Evolutionary conservation across 1,140 invertebrate genomes (phyloP), one percentile per base, ranked within the genome.

Genomic region (Antheraea mylitta): DNA sequence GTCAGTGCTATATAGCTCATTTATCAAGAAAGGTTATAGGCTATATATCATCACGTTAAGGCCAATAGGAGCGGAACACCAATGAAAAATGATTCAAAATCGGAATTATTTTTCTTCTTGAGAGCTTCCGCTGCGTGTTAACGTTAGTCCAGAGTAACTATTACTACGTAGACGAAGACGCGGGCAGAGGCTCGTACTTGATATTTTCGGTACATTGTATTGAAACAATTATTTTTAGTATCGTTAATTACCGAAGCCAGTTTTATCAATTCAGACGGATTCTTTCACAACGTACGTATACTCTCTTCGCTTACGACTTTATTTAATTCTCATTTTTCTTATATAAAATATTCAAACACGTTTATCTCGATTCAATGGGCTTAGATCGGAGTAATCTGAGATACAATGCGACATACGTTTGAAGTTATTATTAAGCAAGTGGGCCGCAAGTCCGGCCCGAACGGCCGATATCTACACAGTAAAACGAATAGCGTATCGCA

Each of bases 361-460:
- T 70, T 82, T 90, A 90, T 88, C 82, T 85, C 69, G 75, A 89
- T 90, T 87, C 82, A 88, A 88, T 87, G 76, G 80, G 72, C 77
- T 87, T 88, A 89, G 85, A 88, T 89, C 80, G 74, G 82, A 87
- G 89, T 90, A 91, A 91, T 88, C 83, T 83, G 77, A 87, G 81
- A 87, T 83, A 90, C 86, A 91, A 90, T 89, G 87, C 80, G 86
- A 89, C 88, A 86, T 86, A 85, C 82, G 85, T 85, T 90, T 89
- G 84, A 87, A 90, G 85, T 88, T 91, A 91, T 88, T 91, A 91
- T 89, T 84, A 86, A 77, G 78, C 83, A 83, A 90, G 86, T 86
- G 85, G 85, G 80, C 81, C 81, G 84, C 74, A 74, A 74, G 79
- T 80, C 78, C 78, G 80, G 78, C 76, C 68, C 76, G 66, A 45